Conservation (phyloP, 2,797 vertebrate species). For the Poecilia gillii region DNA sequence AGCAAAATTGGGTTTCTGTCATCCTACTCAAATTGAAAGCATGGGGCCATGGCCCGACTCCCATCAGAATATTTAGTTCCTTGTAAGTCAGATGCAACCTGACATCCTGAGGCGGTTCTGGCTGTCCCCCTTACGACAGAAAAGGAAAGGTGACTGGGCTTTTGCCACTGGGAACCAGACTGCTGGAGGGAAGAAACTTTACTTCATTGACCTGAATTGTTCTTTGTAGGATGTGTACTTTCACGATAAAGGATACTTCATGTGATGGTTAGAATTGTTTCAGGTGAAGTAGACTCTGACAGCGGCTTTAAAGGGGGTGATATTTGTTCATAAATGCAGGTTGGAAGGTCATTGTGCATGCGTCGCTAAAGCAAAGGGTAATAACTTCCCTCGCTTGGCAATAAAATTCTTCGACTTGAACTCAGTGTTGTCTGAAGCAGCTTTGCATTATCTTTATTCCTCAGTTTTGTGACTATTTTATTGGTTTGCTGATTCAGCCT, state of each 20-base stretch:
- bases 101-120: conserved; percentile 42
- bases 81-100: conserved; percentile 35
- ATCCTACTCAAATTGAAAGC: conserved; percentile 21
- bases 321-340: conserved; percentile 30
- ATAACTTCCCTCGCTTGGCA: conserved; percentile 9
- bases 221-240: conserved; percentile 24
- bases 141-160: conserved; percentile 50
- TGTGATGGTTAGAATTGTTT: conserved; percentile 33
- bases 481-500: conserved; percentile 24
- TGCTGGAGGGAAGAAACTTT: conserved; percentile 20
- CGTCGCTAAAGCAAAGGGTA: conserved; percentile 22
- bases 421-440: conserved; percentile 27
- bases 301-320: conserved; percentile 20
- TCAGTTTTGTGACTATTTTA: conserved; percentile 4
- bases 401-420: background rate
- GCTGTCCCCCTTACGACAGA: conserved; percentile 48
- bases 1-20: conserved; percentile 28
- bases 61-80: conserved; percentile 42
- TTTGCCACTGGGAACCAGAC: conserved; percentile 36
- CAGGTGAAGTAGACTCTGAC: conserved; percentile 31
- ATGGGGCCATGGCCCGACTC: conserved; percentile 14
- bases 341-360: conserved; percentile 33
- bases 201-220: conserved; percentile 41
- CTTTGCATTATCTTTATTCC: conserved; percentile 10
- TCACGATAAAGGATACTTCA: conserved; percentile 29